Evolutionary conservation across 2,113 vertebrate genomes (phyloP).

Genomic region (Xiphorhynchus elegans): DNA sequence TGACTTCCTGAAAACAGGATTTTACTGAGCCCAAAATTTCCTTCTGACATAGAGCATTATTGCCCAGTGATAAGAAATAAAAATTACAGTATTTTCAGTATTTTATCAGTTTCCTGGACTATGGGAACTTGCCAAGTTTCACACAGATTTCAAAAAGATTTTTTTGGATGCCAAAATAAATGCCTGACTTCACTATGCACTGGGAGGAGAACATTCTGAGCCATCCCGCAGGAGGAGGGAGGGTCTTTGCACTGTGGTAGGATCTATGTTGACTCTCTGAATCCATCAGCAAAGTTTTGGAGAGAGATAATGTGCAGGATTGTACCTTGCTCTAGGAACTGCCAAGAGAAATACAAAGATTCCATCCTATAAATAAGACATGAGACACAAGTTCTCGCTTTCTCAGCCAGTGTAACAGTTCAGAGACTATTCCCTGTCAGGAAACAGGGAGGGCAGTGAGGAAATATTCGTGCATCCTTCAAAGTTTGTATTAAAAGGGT

Average conservation of each 20-base stretch:
- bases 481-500: neutral
- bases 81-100: neutral
- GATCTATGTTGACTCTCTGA: neutral
- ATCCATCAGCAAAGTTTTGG: neutral
- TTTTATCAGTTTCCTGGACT: neutral
- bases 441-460: neutral
- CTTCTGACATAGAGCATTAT: neutral
- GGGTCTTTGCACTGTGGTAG: neutral
- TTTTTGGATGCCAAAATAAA: slow-evolving; percentile 46
- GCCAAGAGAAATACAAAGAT: neutral
- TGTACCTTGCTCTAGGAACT: slow-evolving; percentile 7
- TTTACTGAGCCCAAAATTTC: neutral
- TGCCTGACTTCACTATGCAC: slow-evolving; percentile 27
- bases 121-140: neutral
- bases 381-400: neutral
- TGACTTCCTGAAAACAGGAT: neutral
- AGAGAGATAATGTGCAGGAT: neutral
- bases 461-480: neutral
- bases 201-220: slow-evolving; percentile 8
- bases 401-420: neutral
- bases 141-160: neutral
- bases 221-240: neutral
- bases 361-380: neutral
- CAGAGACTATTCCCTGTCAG: neutral
- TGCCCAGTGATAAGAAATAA: neutral